Evolutionary conservation across 2,888 invertebrate species (phyloP).

Genomic region (Stenodera caucasica): DNA sequence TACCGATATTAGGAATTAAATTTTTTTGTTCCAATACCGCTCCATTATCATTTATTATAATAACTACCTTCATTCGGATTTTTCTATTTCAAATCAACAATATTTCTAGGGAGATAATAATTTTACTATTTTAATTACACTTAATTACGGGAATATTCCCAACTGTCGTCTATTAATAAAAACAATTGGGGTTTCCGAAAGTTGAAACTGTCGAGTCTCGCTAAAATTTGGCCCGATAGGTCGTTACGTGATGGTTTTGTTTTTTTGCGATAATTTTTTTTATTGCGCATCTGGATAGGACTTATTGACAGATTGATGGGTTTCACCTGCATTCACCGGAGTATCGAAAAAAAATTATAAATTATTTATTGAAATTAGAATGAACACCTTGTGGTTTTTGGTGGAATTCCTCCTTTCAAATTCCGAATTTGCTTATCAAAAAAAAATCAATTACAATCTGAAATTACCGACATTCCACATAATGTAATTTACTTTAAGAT

Average conservation of each 20-base stretch:
- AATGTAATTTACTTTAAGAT: background rate
- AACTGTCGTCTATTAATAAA: background rate
- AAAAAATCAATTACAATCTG: background rate
- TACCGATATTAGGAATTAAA: no score
- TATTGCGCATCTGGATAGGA: background rate
- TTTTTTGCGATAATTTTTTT: background rate
- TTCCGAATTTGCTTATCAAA: background rate
- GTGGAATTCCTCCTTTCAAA: background rate
- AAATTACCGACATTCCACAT: background rate
- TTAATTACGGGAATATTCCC: background rate
- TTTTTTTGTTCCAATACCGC: no score
- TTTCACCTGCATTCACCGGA: background rate
- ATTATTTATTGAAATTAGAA: background rate
- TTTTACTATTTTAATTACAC: background rate
- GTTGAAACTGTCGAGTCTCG: no score
- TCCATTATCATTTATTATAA: no score
- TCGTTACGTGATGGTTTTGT: background rate
- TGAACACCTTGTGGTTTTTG: background rate
- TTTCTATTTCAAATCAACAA: background rate
- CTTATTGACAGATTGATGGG: background rate
- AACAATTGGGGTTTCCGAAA: no score
- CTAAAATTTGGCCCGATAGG: background rate
- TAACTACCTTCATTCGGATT: background rate
- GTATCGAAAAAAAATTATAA: background rate
- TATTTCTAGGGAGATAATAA: no score